Conservation (phyloP, 2,888 invertebrate species). For the Drosophila kanekoi region DNA sequence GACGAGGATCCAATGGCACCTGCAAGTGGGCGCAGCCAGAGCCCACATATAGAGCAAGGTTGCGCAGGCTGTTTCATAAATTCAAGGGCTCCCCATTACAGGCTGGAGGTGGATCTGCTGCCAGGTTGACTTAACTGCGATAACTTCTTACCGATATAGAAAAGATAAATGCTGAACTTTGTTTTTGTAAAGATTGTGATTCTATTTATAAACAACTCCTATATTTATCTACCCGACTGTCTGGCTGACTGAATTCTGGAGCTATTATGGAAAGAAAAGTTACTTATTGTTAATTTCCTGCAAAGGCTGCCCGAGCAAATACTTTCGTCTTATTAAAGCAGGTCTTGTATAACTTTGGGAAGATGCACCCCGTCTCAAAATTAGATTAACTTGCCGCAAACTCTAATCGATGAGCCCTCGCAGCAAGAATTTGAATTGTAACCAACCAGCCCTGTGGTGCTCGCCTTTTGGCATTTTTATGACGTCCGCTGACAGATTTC, state of each 20-base stretch:
- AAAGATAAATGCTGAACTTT: neutral
- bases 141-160: neutral
- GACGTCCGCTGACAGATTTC: constrained; percentile 76
- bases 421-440: neutral
- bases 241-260: too few relatives aligned
- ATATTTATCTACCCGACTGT: too few relatives aligned
- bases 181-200: too few relatives aligned
- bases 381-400: neutral
- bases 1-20: constrained; percentile 34
- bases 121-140: constrained; percentile 1
- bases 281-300: too few relatives aligned
- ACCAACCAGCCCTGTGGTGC: constrained; percentile 15
- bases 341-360: too few relatives aligned
- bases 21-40: constrained; percentile 38
- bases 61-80: constrained; percentile 13
- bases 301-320: too few relatives aligned
- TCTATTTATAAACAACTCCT: too few relatives aligned
- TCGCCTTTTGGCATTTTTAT: constrained; percentile 73
- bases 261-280: too few relatives aligned
- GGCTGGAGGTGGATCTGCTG: neutral
- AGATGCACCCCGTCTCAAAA: too few relatives aligned
- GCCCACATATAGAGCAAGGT: constrained; percentile 37
- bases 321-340: too few relatives aligned
- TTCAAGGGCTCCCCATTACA: neutral
- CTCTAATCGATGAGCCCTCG: neutral